phyloP scores from a whole-genome alignment of 1,140 invertebrate genomes.

The Lasaia peninsularis region DNA sequence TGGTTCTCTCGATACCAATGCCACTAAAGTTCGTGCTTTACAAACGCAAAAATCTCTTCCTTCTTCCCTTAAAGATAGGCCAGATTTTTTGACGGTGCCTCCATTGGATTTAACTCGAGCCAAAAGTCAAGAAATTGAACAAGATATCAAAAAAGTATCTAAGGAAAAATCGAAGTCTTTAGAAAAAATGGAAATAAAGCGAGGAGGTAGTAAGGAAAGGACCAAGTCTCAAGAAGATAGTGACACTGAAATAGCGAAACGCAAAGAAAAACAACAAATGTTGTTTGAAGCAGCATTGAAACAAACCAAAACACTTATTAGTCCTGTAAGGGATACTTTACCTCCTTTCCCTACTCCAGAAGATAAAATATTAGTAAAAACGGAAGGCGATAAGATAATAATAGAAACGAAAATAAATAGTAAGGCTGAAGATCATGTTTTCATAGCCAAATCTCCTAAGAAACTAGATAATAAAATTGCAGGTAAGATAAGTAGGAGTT shows the following conservation, averaged over 20 bases:
- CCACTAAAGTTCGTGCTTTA: slow-evolving; percentile 63
- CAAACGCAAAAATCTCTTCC: slow-evolving; percentile 76
- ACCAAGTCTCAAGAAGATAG: slow-evolving; percentile 83
- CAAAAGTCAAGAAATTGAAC: slow-evolving; percentile 81
- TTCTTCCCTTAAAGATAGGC: slow-evolving; percentile 71
- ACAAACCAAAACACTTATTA: slow-evolving; percentile 83
- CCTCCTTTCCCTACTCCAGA: slow-evolving; percentile 83
- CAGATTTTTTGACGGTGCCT: slow-evolving; percentile 75
- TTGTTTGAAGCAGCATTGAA: slow-evolving; percentile 84
- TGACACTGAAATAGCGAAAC: slow-evolving; percentile 82
- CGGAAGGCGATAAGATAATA: slow-evolving; percentile 81
- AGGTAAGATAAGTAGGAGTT: slow-evolving; percentile 82
- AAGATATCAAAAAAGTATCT: slow-evolving; percentile 71
- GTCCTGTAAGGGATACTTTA: slow-evolving; percentile 82
- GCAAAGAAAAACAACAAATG: slow-evolving; percentile 84
- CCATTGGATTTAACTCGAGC: slow-evolving; percentile 79
- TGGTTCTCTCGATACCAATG: slow-evolving; percentile 72
- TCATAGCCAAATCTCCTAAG: slow-evolving; percentile 83
- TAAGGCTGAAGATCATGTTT: slow-evolving; percentile 81
- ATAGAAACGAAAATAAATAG: slow-evolving; percentile 81
- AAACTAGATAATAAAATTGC: slow-evolving; percentile 81
- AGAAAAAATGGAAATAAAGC: slow-evolving; percentile 80
- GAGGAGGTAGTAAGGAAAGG: slow-evolving; percentile 80
- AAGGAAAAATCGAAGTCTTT: slow-evolving; percentile 83
- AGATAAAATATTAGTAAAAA: slow-evolving; percentile 81